Conservation (phyloP, 2,888 invertebrate genomes). For the Homarus gammarus region DNA sequence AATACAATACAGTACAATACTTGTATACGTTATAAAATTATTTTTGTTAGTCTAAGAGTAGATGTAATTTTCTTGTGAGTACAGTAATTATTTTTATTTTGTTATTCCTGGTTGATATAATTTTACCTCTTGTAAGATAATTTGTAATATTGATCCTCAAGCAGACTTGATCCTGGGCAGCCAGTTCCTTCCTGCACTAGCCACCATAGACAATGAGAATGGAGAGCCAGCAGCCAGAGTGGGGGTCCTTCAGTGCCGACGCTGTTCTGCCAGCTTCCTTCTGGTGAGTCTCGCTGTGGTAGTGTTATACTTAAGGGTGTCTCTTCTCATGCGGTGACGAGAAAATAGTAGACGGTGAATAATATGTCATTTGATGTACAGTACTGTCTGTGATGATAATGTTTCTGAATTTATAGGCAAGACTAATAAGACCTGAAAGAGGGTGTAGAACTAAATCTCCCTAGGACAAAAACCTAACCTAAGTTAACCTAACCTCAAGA, state of each 20-base stretch:
- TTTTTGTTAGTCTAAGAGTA: too few relatives aligned
- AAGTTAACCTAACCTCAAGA: too few relatives aligned
- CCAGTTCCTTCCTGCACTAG: conserved; percentile 72
- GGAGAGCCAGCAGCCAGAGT: conserved; percentile 46
- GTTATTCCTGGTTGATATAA: background rate
- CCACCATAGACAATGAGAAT: conserved; percentile 54
- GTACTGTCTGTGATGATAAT: too few relatives aligned
- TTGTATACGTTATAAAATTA: too few relatives aligned
- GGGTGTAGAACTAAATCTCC: too few relatives aligned
- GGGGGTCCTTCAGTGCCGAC: conserved; percentile 72
- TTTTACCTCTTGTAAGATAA: conserved; percentile 7
- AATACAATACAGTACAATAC: too few relatives aligned
- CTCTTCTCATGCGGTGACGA: too few relatives aligned
- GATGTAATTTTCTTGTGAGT: background rate
- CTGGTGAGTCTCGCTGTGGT: conserved; percentile 51
- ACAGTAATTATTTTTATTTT: background rate
- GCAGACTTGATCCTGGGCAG: conserved; percentile 75
- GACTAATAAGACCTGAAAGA: background rate
- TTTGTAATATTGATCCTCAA: conserved; percentile 18
- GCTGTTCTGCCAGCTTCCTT: conserved; percentile 69
- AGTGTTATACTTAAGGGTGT: background rate
- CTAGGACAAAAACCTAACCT: too few relatives aligned
- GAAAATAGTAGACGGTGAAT: too few relatives aligned
- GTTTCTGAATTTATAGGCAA: background rate
- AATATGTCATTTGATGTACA: too few relatives aligned